A percentile compares a stretch with the other conserved stretches of the same genome.
Conservation (phyloP, 2,113 vertebrate genomes). For the Hystrix brachyura region DNA sequence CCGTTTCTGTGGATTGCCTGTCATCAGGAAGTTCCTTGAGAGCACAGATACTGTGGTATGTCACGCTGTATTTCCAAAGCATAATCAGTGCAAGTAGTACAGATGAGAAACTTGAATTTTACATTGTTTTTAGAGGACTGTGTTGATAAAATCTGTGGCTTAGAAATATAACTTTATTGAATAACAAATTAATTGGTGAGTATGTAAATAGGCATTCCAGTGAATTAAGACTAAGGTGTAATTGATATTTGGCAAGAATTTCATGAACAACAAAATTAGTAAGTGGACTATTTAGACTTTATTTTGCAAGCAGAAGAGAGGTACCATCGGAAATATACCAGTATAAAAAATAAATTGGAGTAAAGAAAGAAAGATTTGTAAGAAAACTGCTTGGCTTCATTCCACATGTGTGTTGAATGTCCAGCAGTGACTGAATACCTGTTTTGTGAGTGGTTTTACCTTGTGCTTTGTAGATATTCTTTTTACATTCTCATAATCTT, state of each 20-base stretch:
- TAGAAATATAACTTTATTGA: conserved; percentile 18
- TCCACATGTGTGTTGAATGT: background rate
- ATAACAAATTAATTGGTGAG: conserved; percentile 13
- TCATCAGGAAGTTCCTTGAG: background rate
- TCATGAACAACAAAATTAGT: background rate
- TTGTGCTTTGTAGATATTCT: conserved; percentile 23
- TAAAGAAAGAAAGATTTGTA: background rate
- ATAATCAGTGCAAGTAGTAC: background rate
- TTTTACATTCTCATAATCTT: conserved; percentile 39
- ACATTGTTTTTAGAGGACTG: conserved; percentile 32
- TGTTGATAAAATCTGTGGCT: conserved; percentile 14
- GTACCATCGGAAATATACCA: background rate
- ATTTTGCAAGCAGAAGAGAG: background rate
- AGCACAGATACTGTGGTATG: background rate
- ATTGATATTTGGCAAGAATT: conserved; percentile 19
- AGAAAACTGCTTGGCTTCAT: background rate
- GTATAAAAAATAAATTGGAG: background rate
- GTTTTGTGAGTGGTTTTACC: background rate
- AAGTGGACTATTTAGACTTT: conserved; percentile 2
- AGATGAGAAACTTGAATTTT: conserved; percentile 43
- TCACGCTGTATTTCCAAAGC: background rate
- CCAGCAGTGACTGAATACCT: background rate
- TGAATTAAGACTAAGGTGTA: background rate
- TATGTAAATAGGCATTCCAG: background rate
- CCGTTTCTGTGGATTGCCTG: background rate